These are phyloP conservation scores for Trilocha varians DNA, from an alignment of 2,888 invertebrate genomes.

Conservation along the genomic window DNA sequence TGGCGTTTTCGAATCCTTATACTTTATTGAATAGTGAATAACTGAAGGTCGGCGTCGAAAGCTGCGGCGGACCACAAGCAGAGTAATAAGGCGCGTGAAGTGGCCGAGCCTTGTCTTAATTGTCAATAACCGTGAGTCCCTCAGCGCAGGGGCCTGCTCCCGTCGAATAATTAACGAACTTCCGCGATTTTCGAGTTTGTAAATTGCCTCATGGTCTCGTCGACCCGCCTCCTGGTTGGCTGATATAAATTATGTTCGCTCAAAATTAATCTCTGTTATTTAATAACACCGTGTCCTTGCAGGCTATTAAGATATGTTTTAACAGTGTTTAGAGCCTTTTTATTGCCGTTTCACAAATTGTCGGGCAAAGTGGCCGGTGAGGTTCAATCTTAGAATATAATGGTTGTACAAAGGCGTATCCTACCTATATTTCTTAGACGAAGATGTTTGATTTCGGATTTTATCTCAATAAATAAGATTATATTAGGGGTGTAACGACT, in stretches of 20 bases:
- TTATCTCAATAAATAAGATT: no score
- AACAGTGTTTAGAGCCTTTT: conserved; percentile 7
- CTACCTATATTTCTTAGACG: no score
- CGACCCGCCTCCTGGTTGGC: conserved; percentile 63
- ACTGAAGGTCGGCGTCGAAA: conserved; percentile 28
- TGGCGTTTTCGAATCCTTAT: conserved; percentile 21
- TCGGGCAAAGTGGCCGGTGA: no score
- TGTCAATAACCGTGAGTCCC: conserved; percentile 69
- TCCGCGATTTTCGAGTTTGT: conserved; percentile 72
- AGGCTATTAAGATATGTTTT: conserved; percentile 32
- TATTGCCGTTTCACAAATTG: neutral
- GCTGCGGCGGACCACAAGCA: conserved; percentile 33
- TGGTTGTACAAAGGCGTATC: no score
- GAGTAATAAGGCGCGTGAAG: conserved; percentile 53
- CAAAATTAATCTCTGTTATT: conserved; percentile 68
- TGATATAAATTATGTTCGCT: conserved; percentile 66
- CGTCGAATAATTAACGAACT: conserved; percentile 71
- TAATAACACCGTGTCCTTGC: conserved; percentile 51
- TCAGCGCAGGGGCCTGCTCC: conserved; percentile 45
- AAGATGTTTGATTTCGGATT: no score
- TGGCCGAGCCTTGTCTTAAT: conserved; percentile 61
- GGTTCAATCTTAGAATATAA: no score
- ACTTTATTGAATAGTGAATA: conserved; percentile 46
- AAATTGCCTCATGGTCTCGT: conserved; percentile 70
- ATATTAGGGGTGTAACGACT: no score